phyloP scores from a whole-genome alignment of 2,888 invertebrate species.

The Strigamia transsilvanica region DNA sequence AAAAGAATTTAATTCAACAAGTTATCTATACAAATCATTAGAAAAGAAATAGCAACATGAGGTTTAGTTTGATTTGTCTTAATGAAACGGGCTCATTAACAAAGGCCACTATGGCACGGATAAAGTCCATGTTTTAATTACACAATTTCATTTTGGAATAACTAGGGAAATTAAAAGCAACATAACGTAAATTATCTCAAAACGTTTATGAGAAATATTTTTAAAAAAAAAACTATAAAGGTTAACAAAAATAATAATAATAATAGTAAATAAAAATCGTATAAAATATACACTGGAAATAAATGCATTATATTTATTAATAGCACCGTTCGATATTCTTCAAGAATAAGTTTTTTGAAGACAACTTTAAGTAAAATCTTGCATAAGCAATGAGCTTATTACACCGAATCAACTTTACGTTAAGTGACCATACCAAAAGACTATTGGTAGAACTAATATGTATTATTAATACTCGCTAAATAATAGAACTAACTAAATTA shows the following conservation, averaged over 20 bases:
- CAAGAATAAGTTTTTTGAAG: not conserved
- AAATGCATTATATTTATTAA: constrained; percentile 14
- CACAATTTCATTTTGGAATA: not conserved
- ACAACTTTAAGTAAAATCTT: not conserved
- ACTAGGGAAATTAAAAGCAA: not conserved
- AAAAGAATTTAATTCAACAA: constrained; percentile 1
- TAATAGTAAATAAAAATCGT: not conserved
- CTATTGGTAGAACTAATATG: not conserved
- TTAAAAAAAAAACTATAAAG: too few relatives aligned
- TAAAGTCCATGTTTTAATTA: not conserved
- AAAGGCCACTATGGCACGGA: constrained; percentile 7
- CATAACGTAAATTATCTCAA: too few relatives aligned
- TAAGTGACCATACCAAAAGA: not conserved
- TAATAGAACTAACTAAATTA: constrained; percentile 34
- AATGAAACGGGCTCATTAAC: not conserved
- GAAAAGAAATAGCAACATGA: not conserved
- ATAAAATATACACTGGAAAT: constrained; percentile 10
- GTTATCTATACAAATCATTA: not conserved
- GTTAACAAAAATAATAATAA: not conserved
- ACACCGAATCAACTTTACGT: not conserved
- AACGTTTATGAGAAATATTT: too few relatives aligned
- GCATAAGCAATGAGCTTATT: not conserved
- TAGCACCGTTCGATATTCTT: constrained; percentile 4
- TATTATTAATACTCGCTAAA: not conserved
- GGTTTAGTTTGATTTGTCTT: constrained; percentile 4